These are phyloP conservation scores for Marmota monax DNA, from an alignment of 2,113 vertebrate genomes.

Conservation along the genomic window DNA sequence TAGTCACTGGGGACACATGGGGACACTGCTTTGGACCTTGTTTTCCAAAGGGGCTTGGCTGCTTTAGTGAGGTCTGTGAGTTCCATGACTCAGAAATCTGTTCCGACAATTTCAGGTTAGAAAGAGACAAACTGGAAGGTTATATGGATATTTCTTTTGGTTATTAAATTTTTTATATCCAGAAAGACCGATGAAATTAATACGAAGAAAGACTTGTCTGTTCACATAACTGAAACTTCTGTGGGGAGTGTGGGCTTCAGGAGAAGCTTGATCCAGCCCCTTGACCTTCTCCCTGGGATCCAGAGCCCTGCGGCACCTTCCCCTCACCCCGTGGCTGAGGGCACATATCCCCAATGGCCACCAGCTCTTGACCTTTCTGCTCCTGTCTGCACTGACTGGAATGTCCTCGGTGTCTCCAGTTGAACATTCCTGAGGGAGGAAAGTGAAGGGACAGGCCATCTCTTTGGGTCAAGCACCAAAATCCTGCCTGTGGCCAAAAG, in stretches of 20 bases:
- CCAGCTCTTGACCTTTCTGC: neutral
- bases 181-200: neutral
- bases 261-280: constrained; percentile 14
- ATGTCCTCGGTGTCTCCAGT: neutral
- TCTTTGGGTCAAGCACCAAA: neutral
- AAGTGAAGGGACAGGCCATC: neutral
- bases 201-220: neutral
- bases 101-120: neutral
- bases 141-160: neutral
- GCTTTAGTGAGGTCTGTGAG: neutral
- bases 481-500: neutral
- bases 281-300: too few species aligned
- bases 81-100: neutral
- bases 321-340: neutral
- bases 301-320: neutral
- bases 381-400: neutral
- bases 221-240: neutral
- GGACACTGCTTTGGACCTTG: neutral
- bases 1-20: neutral
- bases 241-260: neutral
- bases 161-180: neutral
- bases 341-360: neutral
- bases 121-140: neutral
- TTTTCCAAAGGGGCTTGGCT: too few species aligned
- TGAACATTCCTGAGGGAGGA: neutral